Evolutionary conservation across 30 jellyfish, hydroid and myxozoan species (phyloP), one percentile per base, ranked within the genome.

Genomic region (Aurelia coerulea): DNA sequence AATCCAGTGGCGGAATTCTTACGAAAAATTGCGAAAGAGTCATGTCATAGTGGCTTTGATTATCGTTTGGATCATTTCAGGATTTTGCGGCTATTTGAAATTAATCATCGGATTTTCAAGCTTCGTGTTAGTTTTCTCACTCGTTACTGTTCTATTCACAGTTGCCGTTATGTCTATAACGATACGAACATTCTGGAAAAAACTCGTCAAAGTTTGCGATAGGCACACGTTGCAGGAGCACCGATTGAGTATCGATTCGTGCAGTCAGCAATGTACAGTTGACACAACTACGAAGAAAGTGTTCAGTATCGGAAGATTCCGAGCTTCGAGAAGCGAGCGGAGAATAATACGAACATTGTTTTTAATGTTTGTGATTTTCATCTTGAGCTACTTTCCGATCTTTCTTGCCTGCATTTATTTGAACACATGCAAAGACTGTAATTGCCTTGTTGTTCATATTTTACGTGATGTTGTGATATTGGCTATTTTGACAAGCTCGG

Each of bases 301-400:
- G 37, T 84, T 84, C 88, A 84, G 35, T 67, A 84, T 84, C 7
- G 93, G 93, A 46, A 73, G 93, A 64, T 84, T 71, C 73, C 65
- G 93, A 18, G 93, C 93, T 51, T 53, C 88, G 29, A 84, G 88
- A 29, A 84, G 72, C 88, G 91, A 88, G 62, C 66, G 91, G 73
- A 56, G 96, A 35, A 79, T 79, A 74, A 88, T 79, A 33, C 86
- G 90, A 17, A 88, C 96, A 6, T 68, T 88, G 39, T 75, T 88
- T 56, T 75, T 60, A 39, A 88, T 88, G 89, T 75, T 88, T 18
- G 81, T 81, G 41, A 77, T 88, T 19, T 88, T 88, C 84, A 75
- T 88, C 19, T 62, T 73, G 74, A 62, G 82, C 31, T 88, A 88
- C 59, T 79, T 88, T 53, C 96, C 96, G 15, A 85, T 88, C 8